Evolutionary conservation across 23 tunicate species (phyloP), one percentile per base, ranked within the genome.

Genomic region (Clavelina lepadiformis): DNA sequence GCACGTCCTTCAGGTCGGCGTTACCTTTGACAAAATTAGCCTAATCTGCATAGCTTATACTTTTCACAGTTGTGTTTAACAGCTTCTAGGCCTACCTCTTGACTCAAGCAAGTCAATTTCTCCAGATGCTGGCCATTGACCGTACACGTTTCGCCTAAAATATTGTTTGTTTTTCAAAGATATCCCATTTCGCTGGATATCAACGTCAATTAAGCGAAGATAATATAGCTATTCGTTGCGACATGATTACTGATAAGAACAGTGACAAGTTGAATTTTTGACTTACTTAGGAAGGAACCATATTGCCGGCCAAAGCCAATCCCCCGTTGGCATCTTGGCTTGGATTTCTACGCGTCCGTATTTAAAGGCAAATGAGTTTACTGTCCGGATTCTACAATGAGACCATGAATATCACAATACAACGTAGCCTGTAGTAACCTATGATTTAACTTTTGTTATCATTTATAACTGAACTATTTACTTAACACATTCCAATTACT

Each of bases 271-370:
- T 41, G 49, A 11, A 41, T 41, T 11, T 13, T 15, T 20, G 15
- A 3, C 75, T 35, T 53, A 72, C 83, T 84, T 85, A 23, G 94
- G 94, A 34, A 85, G 56, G 61, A 85, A 33, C 94, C 94, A 85
- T 31, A 85, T 79, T 30, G 94, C 94, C 33, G 94, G 94, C 94
- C 94, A 85, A 13, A 85, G 27, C 94, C 94, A 85, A 64, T 85
- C 94, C 5, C 94, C 94, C 63, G 56, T 56, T n/a, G 94, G 94
- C 75, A 85, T 70, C 72, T 85, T 77, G 5, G 94, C 94, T 61
- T 71, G 73, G 41, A 85, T 58, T 28, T 77, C 84, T 21, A 85
- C 45, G 37, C 82, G 61, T 6, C 85, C 94, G 34, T 85, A 85
- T 56, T 69, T 76, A 50, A 80, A 82, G 1, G 81, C 26, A 54